A percentile compares a stretch with the other conserved stretches of the same genome.
These are phyloP conservation scores for Fratercula arctica DNA, from an alignment of 2,797 vertebrate species.

Conservation along the genomic window DNA sequence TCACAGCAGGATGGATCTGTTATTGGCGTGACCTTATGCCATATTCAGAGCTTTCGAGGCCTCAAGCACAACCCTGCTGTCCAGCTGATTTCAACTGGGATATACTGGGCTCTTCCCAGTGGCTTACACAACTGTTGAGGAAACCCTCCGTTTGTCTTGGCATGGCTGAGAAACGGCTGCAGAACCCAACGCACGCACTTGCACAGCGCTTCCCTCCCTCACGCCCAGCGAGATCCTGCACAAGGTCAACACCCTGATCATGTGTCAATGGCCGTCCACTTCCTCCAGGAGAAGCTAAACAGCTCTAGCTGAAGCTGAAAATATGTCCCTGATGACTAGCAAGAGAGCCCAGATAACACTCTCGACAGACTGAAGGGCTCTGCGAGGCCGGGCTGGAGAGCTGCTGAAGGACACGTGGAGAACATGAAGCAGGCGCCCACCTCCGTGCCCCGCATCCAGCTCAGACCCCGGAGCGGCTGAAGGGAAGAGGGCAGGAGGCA, in stretches of 20 bases:
- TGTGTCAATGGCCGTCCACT: neutral
- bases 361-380: neutral
- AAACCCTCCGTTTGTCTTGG: neutral
- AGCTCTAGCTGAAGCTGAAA: neutral
- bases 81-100: neutral
- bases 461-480: neutral
- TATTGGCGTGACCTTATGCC: rapidly evolving
- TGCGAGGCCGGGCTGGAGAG: neutral
- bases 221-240: neutral
- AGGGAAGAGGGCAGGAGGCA: neutral
- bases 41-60: neutral
- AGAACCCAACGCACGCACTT: neutral
- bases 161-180: neutral
- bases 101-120: neutral
- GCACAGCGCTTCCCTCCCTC: neutral
- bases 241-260: neutral
- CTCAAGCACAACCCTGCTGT: neutral
- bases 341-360: neutral
- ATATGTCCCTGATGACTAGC: neutral
- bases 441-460: neutral
- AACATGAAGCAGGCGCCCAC: neutral
- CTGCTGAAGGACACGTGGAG: neutral
- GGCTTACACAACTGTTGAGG: neutral
- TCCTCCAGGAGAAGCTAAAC: neutral
- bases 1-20: neutral